Evolutionary conservation across 2,797 vertebrate genomes (phyloP).

Genomic region (Myotis pilosus): DNA sequence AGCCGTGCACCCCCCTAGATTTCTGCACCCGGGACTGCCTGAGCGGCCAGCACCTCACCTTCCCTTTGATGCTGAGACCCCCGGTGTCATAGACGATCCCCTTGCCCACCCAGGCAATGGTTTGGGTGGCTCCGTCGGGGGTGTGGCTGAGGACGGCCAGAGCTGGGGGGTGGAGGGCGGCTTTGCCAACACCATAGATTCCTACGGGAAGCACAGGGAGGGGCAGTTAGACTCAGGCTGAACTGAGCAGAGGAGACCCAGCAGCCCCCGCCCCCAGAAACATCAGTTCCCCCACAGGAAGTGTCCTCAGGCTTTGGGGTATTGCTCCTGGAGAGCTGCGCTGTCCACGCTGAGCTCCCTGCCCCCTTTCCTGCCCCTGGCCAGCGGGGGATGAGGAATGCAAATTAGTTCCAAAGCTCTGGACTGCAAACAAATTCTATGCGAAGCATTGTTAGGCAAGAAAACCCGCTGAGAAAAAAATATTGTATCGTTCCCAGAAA

Average conservation of each 20-base stretch:
- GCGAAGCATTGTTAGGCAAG: neutral
- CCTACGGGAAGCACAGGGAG: slow-evolving; percentile 82
- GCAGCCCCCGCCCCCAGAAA: neutral
- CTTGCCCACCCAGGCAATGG: slow-evolving; percentile 99
- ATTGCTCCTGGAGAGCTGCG: neutral
- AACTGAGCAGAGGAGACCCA: neutral
- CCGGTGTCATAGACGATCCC: slow-evolving; percentile 99
- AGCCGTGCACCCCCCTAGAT: fast-evolving
- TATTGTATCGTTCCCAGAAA: neutral
- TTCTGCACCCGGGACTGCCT: fast-evolving
- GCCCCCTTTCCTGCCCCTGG: neutral
- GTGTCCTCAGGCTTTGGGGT: fast-evolving
- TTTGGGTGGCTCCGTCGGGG: slow-evolving; percentile 95
- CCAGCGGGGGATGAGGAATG: neutral
- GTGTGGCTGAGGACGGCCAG: slow-evolving; percentile 95
- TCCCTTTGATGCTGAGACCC: slow-evolving; percentile 99
- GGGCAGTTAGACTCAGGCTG: fast-evolving
- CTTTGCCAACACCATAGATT: slow-evolving; percentile 97
- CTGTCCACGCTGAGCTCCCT: neutral
- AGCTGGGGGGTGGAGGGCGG: slow-evolving; percentile 93
- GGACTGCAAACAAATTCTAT: neutral
- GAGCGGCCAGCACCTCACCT: slow-evolving; percentile 83
- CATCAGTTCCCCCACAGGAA: neutral
- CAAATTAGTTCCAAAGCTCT: neutral
- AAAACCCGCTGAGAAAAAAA: neutral